phyloP scores from a whole-genome alignment of 2,113 vertebrate genomes.

The Crotalus tigris region DNA sequence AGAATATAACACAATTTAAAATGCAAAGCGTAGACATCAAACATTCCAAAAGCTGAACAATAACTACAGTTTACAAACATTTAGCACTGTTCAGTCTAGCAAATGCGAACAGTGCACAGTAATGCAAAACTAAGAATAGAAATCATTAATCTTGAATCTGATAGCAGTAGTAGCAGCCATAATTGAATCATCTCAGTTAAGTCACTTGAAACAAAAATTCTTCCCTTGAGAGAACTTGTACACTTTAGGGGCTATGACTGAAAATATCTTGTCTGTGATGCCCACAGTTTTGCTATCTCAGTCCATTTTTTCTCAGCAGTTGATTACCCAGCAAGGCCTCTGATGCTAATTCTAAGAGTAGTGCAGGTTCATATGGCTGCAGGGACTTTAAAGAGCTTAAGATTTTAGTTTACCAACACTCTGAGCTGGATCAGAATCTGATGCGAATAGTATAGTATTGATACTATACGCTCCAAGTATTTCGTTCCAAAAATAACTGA shows the following conservation, averaged over 20 bases:
- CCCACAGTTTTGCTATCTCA: not conserved
- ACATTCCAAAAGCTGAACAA: not conserved
- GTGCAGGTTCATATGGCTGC: not conserved
- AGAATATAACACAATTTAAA: not conserved
- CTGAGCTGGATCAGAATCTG: not conserved
- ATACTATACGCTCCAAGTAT: not conserved
- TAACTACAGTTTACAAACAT: not conserved
- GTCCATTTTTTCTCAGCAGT: not conserved
- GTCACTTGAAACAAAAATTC: not conserved
- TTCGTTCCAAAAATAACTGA: not conserved
- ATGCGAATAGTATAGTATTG: not conserved
- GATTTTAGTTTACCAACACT: not conserved
- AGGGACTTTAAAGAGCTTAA: not conserved
- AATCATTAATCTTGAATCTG: not conserved
- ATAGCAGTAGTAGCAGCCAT: not conserved
- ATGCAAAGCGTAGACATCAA: not conserved
- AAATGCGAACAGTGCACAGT: not conserved
- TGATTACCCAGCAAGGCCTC: not conserved
- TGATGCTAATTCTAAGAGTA: not conserved
- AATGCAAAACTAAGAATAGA: not conserved
- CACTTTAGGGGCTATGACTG: not conserved
- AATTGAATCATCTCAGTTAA: not conserved
- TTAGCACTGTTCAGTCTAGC: not conserved
- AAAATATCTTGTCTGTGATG: not conserved
- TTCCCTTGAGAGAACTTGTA: not conserved